Percentiles rank a stretch among this genome's conserved stretches.
phyloP scores from a whole-genome alignment of 2,113 vertebrate genomes.

The Siniperca knerii region DNA sequence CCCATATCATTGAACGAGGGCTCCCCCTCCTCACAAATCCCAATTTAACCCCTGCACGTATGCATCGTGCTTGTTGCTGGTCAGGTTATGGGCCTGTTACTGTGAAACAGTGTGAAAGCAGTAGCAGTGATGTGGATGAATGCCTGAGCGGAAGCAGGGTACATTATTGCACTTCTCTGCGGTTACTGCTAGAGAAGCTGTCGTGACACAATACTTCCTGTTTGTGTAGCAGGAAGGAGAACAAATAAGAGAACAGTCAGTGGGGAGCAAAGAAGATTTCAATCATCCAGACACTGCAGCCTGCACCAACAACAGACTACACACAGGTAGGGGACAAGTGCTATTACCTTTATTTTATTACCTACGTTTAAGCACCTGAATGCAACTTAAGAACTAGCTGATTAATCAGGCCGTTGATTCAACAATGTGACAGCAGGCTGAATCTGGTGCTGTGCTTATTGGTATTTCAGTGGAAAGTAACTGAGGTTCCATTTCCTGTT shows the following conservation, averaged over 20 bases:
- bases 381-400: background rate
- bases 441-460: background rate
- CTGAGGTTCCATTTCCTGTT: constrained; percentile 44
- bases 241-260: constrained; percentile 75
- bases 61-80: background rate
- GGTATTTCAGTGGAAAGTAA: background rate
- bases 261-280: constrained; percentile 75
- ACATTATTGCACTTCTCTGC: constrained; percentile 68
- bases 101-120: background rate
- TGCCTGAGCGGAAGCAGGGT: constrained; percentile 60
- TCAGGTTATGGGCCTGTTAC: background rate
- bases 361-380: background rate
- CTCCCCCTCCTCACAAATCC: background rate
- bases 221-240: constrained; percentile 93
- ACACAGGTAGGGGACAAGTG: constrained; percentile 72
- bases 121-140: background rate
- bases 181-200: constrained; percentile 75
- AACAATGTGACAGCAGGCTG: background rate
- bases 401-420: background rate
- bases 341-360: background rate
- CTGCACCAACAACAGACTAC: constrained; percentile 63
- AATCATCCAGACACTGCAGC: constrained; percentile 40
- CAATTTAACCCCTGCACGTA: background rate
- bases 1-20: background rate
- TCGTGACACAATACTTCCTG: constrained; percentile 88